A percentile compares a stretch with the other conserved stretches of the same genome.
These are phyloP conservation scores for Leptothorax acervorum DNA, from an alignment of 2,888 invertebrate genomes.

Conservation along the genomic window DNA sequence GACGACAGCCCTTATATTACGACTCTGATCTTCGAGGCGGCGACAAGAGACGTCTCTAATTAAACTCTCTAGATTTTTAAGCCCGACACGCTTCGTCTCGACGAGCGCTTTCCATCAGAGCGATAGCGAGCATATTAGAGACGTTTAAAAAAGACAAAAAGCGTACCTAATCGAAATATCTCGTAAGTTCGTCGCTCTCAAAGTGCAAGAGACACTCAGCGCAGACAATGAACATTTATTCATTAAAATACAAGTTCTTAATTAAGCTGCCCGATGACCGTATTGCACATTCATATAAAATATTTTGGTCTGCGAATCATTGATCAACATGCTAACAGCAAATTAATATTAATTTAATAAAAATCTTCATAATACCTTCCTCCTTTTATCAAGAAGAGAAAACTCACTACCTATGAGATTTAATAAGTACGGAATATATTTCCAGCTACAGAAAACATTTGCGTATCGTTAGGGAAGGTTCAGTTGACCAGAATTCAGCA, in stretches of 20 bases:
- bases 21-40: slow-evolving; percentile 70
- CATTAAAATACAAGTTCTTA: slow-evolving; percentile 2
- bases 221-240: neutral
- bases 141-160: slow-evolving; percentile 2
- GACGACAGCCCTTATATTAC: slow-evolving; percentile 62
- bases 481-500: neutral
- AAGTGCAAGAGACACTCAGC: neutral
- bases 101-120: slow-evolving; percentile 42
- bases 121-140: slow-evolving; percentile 41
- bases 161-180: neutral
- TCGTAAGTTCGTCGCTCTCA: slow-evolving; percentile 15
- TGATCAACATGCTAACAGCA: neutral
- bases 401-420: neutral
- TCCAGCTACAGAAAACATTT: neutral
- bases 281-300: neutral
- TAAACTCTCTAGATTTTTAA: slow-evolving; percentile 71
- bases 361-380: neutral
- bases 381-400: neutral
- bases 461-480: neutral
- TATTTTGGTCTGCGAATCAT: neutral
- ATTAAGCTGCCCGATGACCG: neutral
- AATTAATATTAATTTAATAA: slow-evolving; percentile 1
- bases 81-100: slow-evolving; percentile 55
- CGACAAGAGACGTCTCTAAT: slow-evolving; percentile 72
- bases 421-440: neutral